Base-by-base conservation (phyloP, 1,140 invertebrate species). In the Pectinophora gossypiella region DNA sequence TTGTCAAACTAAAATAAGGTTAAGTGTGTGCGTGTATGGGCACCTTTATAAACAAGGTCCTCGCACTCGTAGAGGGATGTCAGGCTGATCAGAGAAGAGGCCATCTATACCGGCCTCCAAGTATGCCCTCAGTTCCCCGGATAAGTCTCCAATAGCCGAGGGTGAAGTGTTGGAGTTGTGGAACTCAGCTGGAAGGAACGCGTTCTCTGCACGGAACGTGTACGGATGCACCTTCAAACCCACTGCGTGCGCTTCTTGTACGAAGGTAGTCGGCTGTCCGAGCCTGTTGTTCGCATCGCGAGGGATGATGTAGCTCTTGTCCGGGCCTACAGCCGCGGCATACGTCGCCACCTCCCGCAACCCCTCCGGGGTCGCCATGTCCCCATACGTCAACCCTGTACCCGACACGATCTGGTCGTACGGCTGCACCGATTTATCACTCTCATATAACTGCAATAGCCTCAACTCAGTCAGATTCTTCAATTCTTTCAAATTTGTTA, bases 201-300 rank as follows among this genome's bases (percentile, higher is more conserved):
- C 20, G 40, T 85, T 87, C 60, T 85, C 84, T 19, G 80, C 73
- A 12, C 84, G 65, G 50, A 85, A 87, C 2, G 84, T 87, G 40
- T 79, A 87, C 0, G 81, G 79, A 27, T 87, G 84, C 4, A 87
- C 81, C 59, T 87, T 78, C 2, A 87, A 57, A 3, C 78, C 75
- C n/a, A 60, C 78, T 13, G 54, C 56, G 56, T 87, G 84, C 32
- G 79, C 76, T 48, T 84, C 64, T 0, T 18, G 16, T 1, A 87
- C 79, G 48, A 79, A 85, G 44, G 13, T 72, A 2, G 81, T 84
- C 4, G 61, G 53, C 19, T 59, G 40, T 23, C 76, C 75, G 3
- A 87, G 64, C 12, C 51, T 76, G 10, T 76, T 59, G 20, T 78
- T 59, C 4, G 23, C 49, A 22, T 74, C 68, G 6, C 76, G 68